phyloP scores from a whole-genome alignment of 1,140 invertebrate species.

The Euglossa dilemma region DNA sequence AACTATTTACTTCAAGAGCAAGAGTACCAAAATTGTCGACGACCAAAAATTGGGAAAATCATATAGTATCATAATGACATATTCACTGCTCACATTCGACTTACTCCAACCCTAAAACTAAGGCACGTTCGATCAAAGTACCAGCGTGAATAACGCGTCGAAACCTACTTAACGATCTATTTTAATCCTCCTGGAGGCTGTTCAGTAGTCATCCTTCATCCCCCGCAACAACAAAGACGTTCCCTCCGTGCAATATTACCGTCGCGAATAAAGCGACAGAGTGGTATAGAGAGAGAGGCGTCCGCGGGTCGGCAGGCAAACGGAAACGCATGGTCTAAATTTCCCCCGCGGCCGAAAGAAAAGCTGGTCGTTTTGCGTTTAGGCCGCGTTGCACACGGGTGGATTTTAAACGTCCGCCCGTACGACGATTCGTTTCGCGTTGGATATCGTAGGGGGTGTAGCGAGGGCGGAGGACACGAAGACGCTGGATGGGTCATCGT shows the following conservation, averaged over 20 bases:
- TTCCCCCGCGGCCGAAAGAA: slow-evolving; percentile 1
- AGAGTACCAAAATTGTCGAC: no score
- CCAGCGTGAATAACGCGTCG: no score
- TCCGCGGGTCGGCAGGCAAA: background rate
- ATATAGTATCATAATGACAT: no score
- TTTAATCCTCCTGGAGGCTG: background rate
- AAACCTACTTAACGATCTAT: background rate
- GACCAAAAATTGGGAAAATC: no score
- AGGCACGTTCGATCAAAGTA: no score
- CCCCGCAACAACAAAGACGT: background rate
- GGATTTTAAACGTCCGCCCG: slow-evolving; percentile 45
- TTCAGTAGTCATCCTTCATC: background rate
- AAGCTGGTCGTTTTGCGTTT: slow-evolving; percentile 41
- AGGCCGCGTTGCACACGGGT: background rate
- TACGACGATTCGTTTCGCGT: slow-evolving; percentile 26
- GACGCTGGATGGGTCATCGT: slow-evolving; percentile 54
- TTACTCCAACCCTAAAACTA: no score
- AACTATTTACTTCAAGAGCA: no score
- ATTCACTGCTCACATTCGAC: no score
- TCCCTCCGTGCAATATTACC: background rate
- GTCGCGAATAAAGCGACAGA: background rate
- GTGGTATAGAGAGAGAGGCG: no score
- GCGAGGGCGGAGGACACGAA: slow-evolving; percentile 13
- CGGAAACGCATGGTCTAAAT: slow-evolving; percentile 34
- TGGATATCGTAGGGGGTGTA: no score